These are phyloP conservation scores for Bombus affinis DNA, from an alignment of 1,140 invertebrate species.

Conservation along the genomic window DNA sequence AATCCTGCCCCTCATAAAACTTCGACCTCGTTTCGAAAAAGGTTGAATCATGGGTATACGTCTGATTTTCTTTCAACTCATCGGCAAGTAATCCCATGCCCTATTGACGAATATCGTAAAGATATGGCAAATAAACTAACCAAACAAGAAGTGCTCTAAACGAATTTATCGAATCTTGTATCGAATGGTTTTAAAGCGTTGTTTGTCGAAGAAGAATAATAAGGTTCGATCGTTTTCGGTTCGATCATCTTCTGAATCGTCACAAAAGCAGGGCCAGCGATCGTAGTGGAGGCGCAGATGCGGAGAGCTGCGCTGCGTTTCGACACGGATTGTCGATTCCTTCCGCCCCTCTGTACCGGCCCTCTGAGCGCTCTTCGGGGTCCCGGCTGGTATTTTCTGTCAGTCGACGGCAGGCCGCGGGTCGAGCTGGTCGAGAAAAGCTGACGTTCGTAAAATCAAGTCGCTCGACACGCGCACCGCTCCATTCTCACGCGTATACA, in stretches of 20 bases:
- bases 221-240: background rate
- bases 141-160: background rate
- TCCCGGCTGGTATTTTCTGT: conserved; percentile 75
- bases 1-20: background rate
- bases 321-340: conserved; percentile 67
- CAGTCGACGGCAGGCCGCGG: conserved; percentile 78
- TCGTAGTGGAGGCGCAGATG: conserved; percentile 52
- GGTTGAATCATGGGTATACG: background rate
- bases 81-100: background rate
- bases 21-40: background rate
- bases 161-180: background rate
- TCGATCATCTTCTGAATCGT: background rate
- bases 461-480: conserved; percentile 6
- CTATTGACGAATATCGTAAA: background rate
- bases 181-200: background rate
- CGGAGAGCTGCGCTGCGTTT: conserved; percentile 51
- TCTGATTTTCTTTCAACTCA: background rate
- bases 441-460: conserved; percentile 41
- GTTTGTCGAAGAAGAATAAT: background rate
- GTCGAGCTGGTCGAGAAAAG: conserved; percentile 71
- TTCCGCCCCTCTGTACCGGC: conserved; percentile 58
- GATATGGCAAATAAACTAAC: background rate
- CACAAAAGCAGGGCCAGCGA: background rate
- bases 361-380: conserved; percentile 55
- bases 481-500: conserved; percentile 1